Base-by-base conservation (phyloP, 2,888 invertebrate species). In the Cotesia congregata region DNA sequence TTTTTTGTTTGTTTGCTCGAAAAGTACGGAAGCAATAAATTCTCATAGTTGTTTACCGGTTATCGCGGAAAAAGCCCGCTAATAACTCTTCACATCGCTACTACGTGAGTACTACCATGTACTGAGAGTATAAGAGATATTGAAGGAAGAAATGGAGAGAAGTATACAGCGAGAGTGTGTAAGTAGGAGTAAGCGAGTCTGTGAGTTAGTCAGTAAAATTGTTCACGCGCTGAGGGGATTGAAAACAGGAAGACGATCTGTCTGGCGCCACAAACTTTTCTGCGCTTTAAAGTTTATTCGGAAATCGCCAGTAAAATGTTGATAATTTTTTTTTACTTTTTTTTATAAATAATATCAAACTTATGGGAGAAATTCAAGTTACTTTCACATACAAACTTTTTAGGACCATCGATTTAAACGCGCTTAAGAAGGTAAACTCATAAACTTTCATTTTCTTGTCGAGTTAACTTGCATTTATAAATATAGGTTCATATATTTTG, bases 231-330 rank as follows among this genome's bases (percentile, higher is more conserved):
- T 39, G 50, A 30, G 64, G 67, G 59, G 64, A 72, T 30, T 60
- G 60, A 69, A 76, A 73, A 64, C n/a, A 62, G 41, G 20, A 72
- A 62, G 62, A 67, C 50, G 72, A 65, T 60, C 7, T 68, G 75
- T 71, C 75, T 77, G 80, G 80, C 81, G 80, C 80, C 81, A 67
- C 50, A 50, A 81, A 81, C 69, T 80, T 81, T 78, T 50, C 12
- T 61, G 64, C 72, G 67, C 60, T 67, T 9, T 50, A 72, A 76
- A 76, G 67, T 76, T 76, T 65, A 62, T 68, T 76, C 40, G 72
- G 41, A 60, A 61, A 78, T 76, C 62, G 71, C 67, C 67, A 41
- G 72, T 76, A 64, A 78, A 76, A 75, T 7, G 75, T 50, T 50
- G 50, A 68, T 75, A 68, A 71, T n/a, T 9, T 50, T 60, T 64